Conservation (phyloP, 2,888 invertebrate genomes). For the Oxytorus armatus region DNA sequence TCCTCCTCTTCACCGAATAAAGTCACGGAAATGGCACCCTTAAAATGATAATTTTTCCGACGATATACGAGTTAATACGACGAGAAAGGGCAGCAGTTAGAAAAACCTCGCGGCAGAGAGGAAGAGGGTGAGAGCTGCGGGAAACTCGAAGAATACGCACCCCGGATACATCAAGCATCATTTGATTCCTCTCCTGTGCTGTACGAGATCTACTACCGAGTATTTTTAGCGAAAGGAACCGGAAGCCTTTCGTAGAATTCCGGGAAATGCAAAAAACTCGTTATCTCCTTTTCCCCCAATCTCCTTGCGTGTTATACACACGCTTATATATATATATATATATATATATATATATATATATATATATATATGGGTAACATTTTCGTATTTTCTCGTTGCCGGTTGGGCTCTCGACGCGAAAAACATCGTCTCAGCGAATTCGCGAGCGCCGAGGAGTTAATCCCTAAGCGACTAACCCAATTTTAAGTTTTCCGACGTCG, state of each 20-base stretch:
- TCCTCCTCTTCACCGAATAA: constrained; percentile 23
- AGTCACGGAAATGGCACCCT: constrained; percentile 58
- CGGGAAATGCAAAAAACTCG: too few relatives aligned
- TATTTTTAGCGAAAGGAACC: too few relatives aligned
- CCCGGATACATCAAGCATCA: constrained; percentile 15
- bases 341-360: too few relatives aligned
- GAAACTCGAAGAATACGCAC: not conserved
- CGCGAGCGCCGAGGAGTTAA: constrained; percentile 5
- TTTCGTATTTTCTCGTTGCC: not conserved
- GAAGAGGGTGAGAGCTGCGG: not conserved
- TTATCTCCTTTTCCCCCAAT: too few relatives aligned
- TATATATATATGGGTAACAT: not conserved
- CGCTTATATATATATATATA: too few relatives aligned
- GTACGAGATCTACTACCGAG: too few relatives aligned
- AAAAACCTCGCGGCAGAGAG: not conserved
- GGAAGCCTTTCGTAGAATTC: too few relatives aligned
- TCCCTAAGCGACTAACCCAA: constrained; percentile 52
- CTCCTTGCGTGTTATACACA: too few relatives aligned
- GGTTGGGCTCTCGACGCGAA: not conserved
- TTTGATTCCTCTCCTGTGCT: too few relatives aligned
- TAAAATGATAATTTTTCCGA: constrained; percentile 62
- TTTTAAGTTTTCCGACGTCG: constrained; percentile 35
- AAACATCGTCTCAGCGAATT: constrained; percentile 26
- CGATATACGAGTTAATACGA: constrained; percentile 29
- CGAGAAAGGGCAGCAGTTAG: constrained; percentile 12